Conservation (phyloP, 2,888 invertebrate genomes). For the Siphlonurus alternatus region DNA sequence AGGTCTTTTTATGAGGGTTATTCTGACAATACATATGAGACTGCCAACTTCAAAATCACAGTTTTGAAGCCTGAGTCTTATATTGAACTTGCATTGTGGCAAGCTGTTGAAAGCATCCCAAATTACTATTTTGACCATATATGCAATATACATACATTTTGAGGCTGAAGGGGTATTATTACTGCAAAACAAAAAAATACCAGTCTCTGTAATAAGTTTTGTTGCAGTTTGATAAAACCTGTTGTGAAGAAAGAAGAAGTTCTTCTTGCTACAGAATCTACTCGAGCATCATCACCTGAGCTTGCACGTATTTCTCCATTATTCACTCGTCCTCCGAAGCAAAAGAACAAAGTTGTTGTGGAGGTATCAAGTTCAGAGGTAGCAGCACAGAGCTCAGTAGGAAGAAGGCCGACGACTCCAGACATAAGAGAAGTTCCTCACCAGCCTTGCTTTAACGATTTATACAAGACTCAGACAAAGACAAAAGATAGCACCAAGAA, state of each 20-base stretch:
- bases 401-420: not conserved
- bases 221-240: constrained; percentile 43
- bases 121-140: no score
- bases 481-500: constrained; percentile 23
- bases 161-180: no score
- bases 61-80: no score
- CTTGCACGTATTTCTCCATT: constrained; percentile 68
- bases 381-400: not conserved
- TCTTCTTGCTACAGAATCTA: constrained; percentile 27
- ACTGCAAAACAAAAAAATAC: no score
- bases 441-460: not conserved
- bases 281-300: constrained; percentile 60
- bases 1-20: no score
- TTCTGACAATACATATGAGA: no score
- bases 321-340: constrained; percentile 64
- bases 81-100: no score
- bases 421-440: not conserved
- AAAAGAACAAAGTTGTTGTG: constrained; percentile 26
- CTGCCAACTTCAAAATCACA: no score
- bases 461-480: constrained; percentile 7
- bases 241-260: constrained; percentile 40
- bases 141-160: no score
- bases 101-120: no score
- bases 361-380: not conserved
- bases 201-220: no score